These are phyloP conservation scores for Diaphora mendica DNA, from an alignment of 2,888 invertebrate species.

Conservation along the genomic window DNA sequence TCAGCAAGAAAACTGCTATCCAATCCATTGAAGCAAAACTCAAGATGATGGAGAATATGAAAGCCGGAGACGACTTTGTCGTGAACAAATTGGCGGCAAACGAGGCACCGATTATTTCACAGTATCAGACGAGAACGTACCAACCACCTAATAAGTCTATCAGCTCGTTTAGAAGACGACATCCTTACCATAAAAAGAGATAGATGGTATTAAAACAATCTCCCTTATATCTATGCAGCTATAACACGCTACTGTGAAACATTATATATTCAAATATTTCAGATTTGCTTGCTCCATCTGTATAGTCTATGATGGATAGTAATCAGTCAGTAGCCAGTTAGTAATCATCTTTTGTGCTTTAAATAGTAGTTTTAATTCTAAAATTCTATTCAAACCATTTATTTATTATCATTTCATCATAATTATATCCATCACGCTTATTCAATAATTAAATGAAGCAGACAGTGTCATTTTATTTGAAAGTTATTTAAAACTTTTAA, in stretches of 20 bases:
- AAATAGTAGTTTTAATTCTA: background rate
- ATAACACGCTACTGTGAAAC: constrained; percentile 15
- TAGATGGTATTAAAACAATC: constrained; percentile 44
- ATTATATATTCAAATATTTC: background rate
- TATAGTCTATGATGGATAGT: too few relatives aligned
- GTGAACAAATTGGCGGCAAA: constrained; percentile 89
- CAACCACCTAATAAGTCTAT: constrained; percentile 73
- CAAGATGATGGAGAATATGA: constrained; percentile 91
- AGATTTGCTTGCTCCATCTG: background rate
- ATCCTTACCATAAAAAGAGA: constrained; percentile 84
- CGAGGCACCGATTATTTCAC: constrained; percentile 89
- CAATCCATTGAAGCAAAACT: constrained; percentile 96
- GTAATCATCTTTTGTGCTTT: too few relatives aligned
- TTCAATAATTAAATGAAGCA: background rate
- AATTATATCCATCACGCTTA: background rate
- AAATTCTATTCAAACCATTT: background rate
- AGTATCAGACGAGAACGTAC: constrained; percentile 87
- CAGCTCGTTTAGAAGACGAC: constrained; percentile 74
- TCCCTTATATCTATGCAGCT: background rate
- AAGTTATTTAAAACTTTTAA: background rate
- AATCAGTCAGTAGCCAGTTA: too few relatives aligned
- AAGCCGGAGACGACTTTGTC: constrained; percentile 90
- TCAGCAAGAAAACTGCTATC: constrained; percentile 93
- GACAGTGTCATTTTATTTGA: background rate
- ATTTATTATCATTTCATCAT: too few relatives aligned